A percentile compares a stretch with the other conserved stretches of the same genome.
Conservation (phyloP, 1,140 invertebrate species). For the Caenorhabditis inopinata region DNA sequence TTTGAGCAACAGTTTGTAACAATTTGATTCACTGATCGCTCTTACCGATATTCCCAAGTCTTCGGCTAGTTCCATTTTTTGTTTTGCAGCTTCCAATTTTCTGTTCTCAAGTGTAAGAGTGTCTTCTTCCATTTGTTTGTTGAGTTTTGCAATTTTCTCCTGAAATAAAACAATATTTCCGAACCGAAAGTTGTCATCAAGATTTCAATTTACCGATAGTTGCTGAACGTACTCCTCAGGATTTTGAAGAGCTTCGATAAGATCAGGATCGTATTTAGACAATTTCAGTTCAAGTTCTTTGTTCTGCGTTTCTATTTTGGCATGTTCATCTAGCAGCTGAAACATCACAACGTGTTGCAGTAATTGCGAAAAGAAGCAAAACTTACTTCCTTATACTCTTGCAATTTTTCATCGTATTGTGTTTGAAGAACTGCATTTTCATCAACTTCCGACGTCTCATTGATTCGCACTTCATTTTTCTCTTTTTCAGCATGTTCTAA, state of each 20-base stretch:
- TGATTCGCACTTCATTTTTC: background rate
- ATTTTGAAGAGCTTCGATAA: background rate
- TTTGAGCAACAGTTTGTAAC: background rate
- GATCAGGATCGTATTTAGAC: background rate
- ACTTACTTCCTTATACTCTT: background rate
- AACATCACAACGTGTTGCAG: too few species aligned
- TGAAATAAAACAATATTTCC: background rate
- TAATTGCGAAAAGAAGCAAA: too few species aligned
- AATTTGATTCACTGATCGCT: background rate
- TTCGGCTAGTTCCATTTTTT: background rate
- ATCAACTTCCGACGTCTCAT: background rate
- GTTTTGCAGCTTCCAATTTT: background rate
- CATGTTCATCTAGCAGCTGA: background rate
- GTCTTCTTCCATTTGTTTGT: slow-evolving; percentile 7
- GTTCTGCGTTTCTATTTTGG: background rate
- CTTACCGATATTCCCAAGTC: background rate
- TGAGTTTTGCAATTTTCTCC: background rate
- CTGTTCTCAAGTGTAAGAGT: background rate
- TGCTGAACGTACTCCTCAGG: background rate
- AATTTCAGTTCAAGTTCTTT: background rate
- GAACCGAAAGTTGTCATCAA: background rate
- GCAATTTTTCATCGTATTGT: background rate
- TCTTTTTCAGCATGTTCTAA: background rate
- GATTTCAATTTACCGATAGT: background rate
- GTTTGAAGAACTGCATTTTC: background rate